phyloP scores from a whole-genome alignment of 2,797 vertebrate species.

The Hapalemur alaotrensis region DNA sequence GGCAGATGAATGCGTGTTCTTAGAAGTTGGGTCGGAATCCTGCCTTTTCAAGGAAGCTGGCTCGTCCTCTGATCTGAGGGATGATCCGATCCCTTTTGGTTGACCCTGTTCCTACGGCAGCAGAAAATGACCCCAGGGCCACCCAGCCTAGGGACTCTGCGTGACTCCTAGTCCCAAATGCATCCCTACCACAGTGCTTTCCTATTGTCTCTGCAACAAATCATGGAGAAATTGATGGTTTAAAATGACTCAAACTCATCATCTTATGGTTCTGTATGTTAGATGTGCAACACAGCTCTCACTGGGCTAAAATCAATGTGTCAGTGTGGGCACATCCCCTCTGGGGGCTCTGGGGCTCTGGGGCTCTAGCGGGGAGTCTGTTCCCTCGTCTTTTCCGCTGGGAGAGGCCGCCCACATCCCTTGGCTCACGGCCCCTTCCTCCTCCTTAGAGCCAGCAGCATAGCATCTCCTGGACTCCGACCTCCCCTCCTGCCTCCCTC shows the following conservation, averaged over 20 bases:
- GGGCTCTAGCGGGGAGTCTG: rapidly evolving
- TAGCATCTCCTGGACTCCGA: neutral
- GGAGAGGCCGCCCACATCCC: rapidly evolving
- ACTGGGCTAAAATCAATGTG: neutral
- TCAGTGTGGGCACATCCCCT: neutral
- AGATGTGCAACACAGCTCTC: rapidly evolving
- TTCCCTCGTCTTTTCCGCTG: neutral
- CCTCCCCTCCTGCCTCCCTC: neutral
- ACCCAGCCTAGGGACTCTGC: neutral
- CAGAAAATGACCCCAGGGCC: neutral
- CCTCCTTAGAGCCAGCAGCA: rapidly evolving
- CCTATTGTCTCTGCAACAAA: neutral
- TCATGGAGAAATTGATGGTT: rapidly evolving
- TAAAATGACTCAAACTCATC: neutral
- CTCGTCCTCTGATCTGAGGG: neutral
- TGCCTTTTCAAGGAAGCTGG: neutral
- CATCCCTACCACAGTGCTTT: rapidly evolving
- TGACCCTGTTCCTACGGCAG: rapidly evolving
- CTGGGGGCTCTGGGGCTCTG: no score
- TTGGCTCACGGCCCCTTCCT: neutral
- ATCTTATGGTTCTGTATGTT: neutral
- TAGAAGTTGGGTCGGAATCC: neutral
- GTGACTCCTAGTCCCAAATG: neutral
- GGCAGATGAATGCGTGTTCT: rapidly evolving
- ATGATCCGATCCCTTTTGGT: neutral